phyloP scores from a whole-genome alignment of 2,888 invertebrate species.

The Galeopsomyia nigrocyanea region DNA sequence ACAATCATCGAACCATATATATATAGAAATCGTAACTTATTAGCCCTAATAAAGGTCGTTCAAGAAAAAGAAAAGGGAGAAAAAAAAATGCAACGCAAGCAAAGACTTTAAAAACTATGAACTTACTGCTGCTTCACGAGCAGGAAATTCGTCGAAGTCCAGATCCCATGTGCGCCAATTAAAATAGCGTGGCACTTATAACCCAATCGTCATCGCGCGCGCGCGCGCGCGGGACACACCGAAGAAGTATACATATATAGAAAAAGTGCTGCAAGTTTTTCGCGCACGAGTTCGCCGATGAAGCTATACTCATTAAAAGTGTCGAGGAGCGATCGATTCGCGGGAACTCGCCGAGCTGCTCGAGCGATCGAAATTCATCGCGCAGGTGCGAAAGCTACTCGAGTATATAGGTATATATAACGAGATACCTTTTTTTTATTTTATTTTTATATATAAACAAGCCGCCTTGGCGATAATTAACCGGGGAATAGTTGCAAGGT shows the following conservation, averaged over 20 bases:
- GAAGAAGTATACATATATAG: too few relatives aligned
- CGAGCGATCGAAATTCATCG: constrained; percentile 39
- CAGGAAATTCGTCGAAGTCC: neutral
- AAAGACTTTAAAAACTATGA: too few relatives aligned
- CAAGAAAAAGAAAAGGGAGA: too few relatives aligned
- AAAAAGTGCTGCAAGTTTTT: too few relatives aligned
- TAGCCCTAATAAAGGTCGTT: too few relatives aligned
- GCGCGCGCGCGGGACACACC: too few relatives aligned
- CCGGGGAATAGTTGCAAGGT: neutral
- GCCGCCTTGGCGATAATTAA: constrained; percentile 24
- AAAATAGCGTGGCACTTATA: constrained; percentile 5
- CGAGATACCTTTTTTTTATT: constrained; percentile 14
- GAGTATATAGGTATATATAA: constrained; percentile 16
- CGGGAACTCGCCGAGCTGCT: constrained; percentile 1
- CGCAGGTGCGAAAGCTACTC: constrained; percentile 18
- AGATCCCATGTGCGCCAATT: constrained; percentile 11
- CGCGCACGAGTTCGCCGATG: neutral
- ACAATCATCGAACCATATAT: too few relatives aligned
- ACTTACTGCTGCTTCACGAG: neutral
- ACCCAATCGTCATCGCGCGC: neutral
- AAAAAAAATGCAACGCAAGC: too few relatives aligned
- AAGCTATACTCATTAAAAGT: constrained; percentile 17
- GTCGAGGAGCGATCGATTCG: constrained; percentile 12
- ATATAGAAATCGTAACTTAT: too few relatives aligned
- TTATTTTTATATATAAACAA: neutral